Percentiles rank a stretch among this genome's conserved stretches.
Conservation (phyloP, 1,140 invertebrate genomes). For the Zophobas atratus region DNA sequence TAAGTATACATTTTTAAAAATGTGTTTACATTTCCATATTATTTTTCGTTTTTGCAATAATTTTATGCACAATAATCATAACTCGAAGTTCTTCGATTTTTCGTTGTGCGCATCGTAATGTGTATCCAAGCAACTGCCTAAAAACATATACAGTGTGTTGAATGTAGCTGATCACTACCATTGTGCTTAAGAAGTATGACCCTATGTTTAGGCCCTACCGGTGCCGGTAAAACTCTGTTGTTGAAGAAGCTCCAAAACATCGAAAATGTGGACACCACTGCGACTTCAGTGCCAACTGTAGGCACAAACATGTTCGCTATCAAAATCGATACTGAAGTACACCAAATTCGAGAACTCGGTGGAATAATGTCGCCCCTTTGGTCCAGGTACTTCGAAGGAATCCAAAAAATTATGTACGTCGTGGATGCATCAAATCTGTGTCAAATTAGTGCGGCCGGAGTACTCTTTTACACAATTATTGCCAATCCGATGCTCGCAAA, state of each 20-base stretch:
- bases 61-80: too few relatives aligned
- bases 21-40: too few relatives aligned
- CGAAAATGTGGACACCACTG: slow-evolving; percentile 78
- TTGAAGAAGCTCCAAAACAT: slow-evolving; percentile 80
- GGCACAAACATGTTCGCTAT: slow-evolving; percentile 83
- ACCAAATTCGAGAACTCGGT: slow-evolving; percentile 78
- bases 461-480: slow-evolving; percentile 82
- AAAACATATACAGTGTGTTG: too few relatives aligned
- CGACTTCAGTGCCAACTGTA: slow-evolving; percentile 82
- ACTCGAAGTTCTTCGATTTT: too few relatives aligned
- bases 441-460: slow-evolving; percentile 85
- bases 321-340: slow-evolving; percentile 69
- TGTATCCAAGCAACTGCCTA: background rate
- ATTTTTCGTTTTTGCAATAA: too few relatives aligned
- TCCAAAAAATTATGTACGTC: slow-evolving; percentile 83
- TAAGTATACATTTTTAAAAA: too few relatives aligned
- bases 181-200: slow-evolving; percentile 64
- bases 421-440: slow-evolving; percentile 86
- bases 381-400: slow-evolving; percentile 79
- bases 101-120: too few relatives aligned
- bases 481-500: slow-evolving; percentile 77
- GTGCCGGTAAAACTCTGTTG: slow-evolving; percentile 86
- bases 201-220: slow-evolving; percentile 82
- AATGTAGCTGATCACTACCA: too few relatives aligned
- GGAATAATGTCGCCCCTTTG: slow-evolving; percentile 86